Evolutionary conservation across 2,113 vertebrate genomes (phyloP), one percentile per base, ranked within the genome.

Genomic region (Mesembrinibis cayennensis): DNA sequence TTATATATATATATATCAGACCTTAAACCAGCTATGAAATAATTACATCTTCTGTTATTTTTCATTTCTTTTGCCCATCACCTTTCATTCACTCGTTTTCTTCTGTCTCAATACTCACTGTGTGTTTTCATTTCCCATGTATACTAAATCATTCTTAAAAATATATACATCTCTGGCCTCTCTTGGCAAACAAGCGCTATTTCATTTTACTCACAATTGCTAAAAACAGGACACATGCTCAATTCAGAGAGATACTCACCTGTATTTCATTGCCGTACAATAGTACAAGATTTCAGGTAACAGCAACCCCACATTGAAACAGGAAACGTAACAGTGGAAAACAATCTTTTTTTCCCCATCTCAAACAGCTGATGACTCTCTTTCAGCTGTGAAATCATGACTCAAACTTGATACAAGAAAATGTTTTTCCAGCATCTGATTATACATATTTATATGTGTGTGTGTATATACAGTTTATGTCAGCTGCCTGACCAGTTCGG

Each of bases 1-100:
- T 29, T 36, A 34, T 0, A 8, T 10, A 21, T 0, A 8, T 10
- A 21, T 11, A 30, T 0, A n/a, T 4, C 34, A 34, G 32, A 23
- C 47, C 71, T 81, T 15, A 58, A 79, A 30, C 23, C 50, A 72
- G 11, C 19, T 49, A 38, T 7, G 19, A 61, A 89, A 82, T 20
- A 74, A 90, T 16, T 7, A 7, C 4, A 16, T 55, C 47, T 55
- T 32, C 29, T 45, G 52, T 47, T 72, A 6, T 42, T 85, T 91
- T 47, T 47, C 17, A 67, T 47, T 67, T 44, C 30, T 42, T 18
- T 44, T 44, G 26, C 18, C n/a, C 27, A 6, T 53, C 4, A 2
- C 16, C 17, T 55, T 91, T 84, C 36, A 74, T 27, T 74, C 63
- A 10, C 18, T 52, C 36, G 45, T 0, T 52, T 56, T 61, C 42